Base-by-base conservation (phyloP, 1,140 invertebrate species). In the Pseudoatta argentina region DNA sequence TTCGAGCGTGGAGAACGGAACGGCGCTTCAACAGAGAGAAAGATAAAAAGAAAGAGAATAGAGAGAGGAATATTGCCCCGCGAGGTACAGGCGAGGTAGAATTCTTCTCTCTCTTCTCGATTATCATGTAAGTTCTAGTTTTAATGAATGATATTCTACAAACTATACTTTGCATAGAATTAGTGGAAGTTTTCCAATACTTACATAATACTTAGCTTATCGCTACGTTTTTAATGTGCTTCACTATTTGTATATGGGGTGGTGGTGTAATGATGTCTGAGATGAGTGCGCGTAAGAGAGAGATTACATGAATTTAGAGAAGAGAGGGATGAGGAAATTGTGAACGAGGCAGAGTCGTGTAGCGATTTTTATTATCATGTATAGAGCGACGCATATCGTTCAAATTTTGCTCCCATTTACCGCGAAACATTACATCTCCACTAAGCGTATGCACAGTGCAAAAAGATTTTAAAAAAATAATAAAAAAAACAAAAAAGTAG, bases 161-260 rank as follows among this genome's bases (percentile, higher is more conserved):
- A 97, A 96, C 97, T 97, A 97, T 97, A 97, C 97, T 97, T 97
- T 97, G 97, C 97, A 97, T 97, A 97, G 97, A 97, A 97, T 97
- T 97, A 97, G 97, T 97, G 97, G 96, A 97, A 88, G 97, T 97
- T 97, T 97, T 97, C 96, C 96, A 93, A 94, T 92, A 92, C 92
- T 92, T 91, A 78, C 87, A 93, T 93, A 90, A 92, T 92, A 91
- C 78, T 93, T 93, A 93, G 92, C 85, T 92, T 93, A 87, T 34
- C 78, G 89, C 88, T 93, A 93, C 92, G 91, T 93, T 93, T 93
- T 89, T 87, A 90, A 92, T 92, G 90, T 93, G 89, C 89, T 92
- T 89, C 51, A 91, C 88, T 91, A 85, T 88, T 79, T 83, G 81
- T 78, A 86, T 85, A 87, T 86, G 73, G 66, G 34, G 77, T 86